Evolutionary conservation across 2,113 vertebrate species (phyloP).

Genomic region (Oryzias javanicus): DNA sequence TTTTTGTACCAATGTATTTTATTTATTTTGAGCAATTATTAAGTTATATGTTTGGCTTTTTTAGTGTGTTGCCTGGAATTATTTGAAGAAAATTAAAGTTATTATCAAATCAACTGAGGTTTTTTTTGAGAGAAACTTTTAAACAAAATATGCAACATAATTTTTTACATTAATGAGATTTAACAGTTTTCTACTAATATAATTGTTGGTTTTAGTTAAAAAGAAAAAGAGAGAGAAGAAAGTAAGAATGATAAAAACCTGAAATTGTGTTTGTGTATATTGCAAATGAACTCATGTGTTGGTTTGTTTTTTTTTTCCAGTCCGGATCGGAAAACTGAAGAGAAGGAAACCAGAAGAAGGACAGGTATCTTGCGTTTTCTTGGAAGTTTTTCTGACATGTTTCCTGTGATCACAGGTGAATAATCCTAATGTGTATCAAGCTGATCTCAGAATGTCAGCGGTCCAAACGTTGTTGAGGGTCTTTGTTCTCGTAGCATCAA

Average conservation of each 20-base stretch:
- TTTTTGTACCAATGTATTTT: too few relatives aligned
- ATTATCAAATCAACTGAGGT: too few relatives aligned
- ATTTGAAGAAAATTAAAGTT: too few relatives aligned
- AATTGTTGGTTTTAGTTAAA: too few relatives aligned
- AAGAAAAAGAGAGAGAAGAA: too few relatives aligned
- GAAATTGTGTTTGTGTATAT: neutral
- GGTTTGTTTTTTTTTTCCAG: conserved; percentile 47
- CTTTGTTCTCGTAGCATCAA: conserved; percentile 47
- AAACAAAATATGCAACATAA: too few relatives aligned
- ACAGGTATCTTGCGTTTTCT: conserved; percentile 44
- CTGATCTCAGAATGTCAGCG: conserved; percentile 7
- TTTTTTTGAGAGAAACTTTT: too few relatives aligned
- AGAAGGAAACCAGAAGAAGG: conserved; percentile 64
- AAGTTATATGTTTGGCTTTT: too few relatives aligned
- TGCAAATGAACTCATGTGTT: neutral
- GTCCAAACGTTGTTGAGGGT: conserved; percentile 7
- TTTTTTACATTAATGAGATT: too few relatives aligned
- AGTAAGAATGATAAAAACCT: neutral
- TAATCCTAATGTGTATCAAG: neutral
- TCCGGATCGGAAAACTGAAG: conserved; percentile 71
- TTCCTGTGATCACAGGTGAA: conserved; percentile 9
- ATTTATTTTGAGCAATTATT: too few relatives aligned
- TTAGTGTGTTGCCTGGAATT: too few relatives aligned
- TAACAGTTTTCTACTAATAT: too few relatives aligned
- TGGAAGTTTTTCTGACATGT: conserved; percentile 33